Evolutionary conservation across 64 coral and sea anemone genomes (phyloP), one percentile per base, ranked within the genome.

Genomic region (Pocillopora damicornis): DNA sequence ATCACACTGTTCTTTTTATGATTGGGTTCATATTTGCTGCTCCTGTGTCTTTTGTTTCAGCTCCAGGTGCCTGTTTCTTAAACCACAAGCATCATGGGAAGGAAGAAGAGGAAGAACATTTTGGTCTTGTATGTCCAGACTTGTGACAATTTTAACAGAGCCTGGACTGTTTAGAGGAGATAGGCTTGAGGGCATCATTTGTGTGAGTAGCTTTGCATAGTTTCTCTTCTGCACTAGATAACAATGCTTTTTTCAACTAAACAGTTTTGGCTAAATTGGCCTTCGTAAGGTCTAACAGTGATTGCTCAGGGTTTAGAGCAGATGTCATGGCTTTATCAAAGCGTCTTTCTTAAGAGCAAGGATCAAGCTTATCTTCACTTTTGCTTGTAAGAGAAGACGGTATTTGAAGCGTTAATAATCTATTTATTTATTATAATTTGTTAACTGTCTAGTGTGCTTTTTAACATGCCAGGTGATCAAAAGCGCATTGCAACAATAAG

Each of bases 61-160:
- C 80, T 92, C 91, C 38, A 78, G 91, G 60, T 92, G 91, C 80
- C 88, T 92, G 26, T 92, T 86, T 58, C 83, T 74, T 35, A 92
- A 62, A 60, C 71, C 13, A 82, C 89, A 90, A 23, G 75, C 36
- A 17, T 13, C 59, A 37, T 83, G 63, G 5, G 76, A 87, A 17
- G 35, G 9, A 92, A 22, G 76, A 66, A 16, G 82, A 18, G 26
- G 66, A 77, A 17, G 62, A 5, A 87, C 90, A 92, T 75, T 20
- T 81, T 1, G 76, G 63, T 81, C 57, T 79, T 56, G 66, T 80
- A 74, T 87, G 90, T 18, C 84, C 76, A 16, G 61, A 13, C 61
- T 92, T 87, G 26, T 92, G 84, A 87, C 90, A 92, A 45, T 42
- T 62, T 75, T 84, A 23, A 81, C 90, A 92, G 37, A 92, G 0